Percentiles rank a stretch among this genome's conserved stretches.
phyloP scores from a whole-genome alignment of 2,888 invertebrate genomes.

The Micoletzkya japonica region DNA sequence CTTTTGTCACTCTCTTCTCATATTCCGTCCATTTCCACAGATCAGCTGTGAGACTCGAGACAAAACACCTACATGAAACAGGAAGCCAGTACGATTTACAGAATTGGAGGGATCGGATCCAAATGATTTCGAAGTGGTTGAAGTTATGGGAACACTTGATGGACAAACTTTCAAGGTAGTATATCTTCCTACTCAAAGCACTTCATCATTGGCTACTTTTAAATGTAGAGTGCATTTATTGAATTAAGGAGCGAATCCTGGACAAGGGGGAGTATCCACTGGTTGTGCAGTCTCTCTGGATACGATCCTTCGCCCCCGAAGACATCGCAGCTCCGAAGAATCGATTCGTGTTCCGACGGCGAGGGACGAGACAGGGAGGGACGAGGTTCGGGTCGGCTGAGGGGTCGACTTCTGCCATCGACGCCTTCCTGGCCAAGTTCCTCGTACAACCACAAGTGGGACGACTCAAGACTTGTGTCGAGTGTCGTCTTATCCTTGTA shows the following conservation, averaged over 20 bases:
- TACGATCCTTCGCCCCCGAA: conserved; percentile 36
- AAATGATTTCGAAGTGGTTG: conserved; percentile 60
- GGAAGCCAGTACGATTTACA: conserved; percentile 22
- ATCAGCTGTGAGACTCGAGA: not conserved
- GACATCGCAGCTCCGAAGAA: conserved; percentile 39
- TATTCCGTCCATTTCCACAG: not conserved
- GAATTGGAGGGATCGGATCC: conserved; percentile 49
- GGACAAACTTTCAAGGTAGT: conserved; percentile 78
- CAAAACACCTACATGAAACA: not conserved
- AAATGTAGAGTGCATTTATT: not conserved
- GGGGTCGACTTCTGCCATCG: conserved; percentile 77
- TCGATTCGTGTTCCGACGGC: conserved; percentile 44
- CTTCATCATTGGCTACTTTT: too few relatives aligned
- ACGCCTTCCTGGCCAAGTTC: conserved; percentile 88
- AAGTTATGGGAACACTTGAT: conserved; percentile 63
- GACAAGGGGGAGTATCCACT: conserved; percentile 73
- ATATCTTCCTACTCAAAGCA: too few relatives aligned
- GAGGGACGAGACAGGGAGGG: conserved; percentile 6
- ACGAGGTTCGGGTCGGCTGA: conserved; percentile 72
- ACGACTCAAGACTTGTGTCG: not conserved
- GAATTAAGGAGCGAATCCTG: conserved; percentile 72
- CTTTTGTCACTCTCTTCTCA: not conserved
- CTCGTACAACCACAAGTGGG: conserved; percentile 77
- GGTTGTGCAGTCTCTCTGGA: conserved; percentile 65
- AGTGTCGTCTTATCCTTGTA: conserved; percentile 65